These are phyloP conservation scores for Mellilla xanthometata DNA, from an alignment of 2,888 invertebrate species.

Conservation along the genomic window DNA sequence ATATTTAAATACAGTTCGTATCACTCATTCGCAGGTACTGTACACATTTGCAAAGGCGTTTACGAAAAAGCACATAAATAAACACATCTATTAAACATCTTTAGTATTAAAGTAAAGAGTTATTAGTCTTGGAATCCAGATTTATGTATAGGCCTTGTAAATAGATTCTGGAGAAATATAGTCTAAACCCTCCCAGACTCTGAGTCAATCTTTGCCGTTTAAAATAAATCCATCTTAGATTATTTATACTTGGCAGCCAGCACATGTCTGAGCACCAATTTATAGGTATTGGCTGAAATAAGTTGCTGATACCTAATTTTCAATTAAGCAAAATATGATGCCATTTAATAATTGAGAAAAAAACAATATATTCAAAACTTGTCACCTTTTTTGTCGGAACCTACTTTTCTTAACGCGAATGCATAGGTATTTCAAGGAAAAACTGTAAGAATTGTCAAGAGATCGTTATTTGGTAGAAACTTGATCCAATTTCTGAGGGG, in stretches of 20 bases:
- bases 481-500: conserved; percentile 11
- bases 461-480: not conserved
- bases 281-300: conserved; percentile 27
- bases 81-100: no score
- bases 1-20: no score
- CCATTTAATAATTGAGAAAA: no score
- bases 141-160: conserved; percentile 11
- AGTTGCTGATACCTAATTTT: no score
- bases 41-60: no score
- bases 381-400: no score
- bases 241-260: conserved; percentile 39
- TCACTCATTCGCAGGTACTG: no score
- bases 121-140: conserved; percentile 1
- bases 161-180: conserved; percentile 16
- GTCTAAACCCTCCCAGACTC: conserved; percentile 2
- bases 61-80: no score
- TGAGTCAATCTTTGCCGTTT: conserved; percentile 9
- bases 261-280: conserved; percentile 31
- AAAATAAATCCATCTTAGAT: conserved; percentile 35
- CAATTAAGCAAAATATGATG: no score
- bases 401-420: not conserved
- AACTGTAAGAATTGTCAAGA: conserved; percentile 1
- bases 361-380: no score
- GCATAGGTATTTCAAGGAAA: no score
- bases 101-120: conserved; percentile 1